Base-by-base conservation (phyloP, 2,888 invertebrate genomes). In the Dryocosmus kuriphilus region DNA sequence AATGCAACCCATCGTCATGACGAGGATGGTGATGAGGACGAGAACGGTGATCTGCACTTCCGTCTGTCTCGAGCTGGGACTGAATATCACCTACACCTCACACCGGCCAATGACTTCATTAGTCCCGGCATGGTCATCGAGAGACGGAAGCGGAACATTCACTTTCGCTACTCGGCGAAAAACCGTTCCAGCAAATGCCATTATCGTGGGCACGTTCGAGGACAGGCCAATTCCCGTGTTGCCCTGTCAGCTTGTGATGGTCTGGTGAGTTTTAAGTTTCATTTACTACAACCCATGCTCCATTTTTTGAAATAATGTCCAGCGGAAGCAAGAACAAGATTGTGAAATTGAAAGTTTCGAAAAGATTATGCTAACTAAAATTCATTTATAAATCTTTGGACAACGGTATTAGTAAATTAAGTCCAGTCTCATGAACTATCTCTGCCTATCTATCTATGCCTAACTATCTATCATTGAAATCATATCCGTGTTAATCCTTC, bases 221-320 rank as follows among this genome's bases (percentile, higher is more conserved):
- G 95, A 65, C 95, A 96, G 83, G 92, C 94, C 8, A 92, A 92
- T 77, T 96, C 97, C 55, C 94, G 92, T 82, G 95, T 96, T 74
- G 96, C 97, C 24, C 90, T 97, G 77, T 97, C 97, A 19, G 94
- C 97, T 24, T 97, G 97, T 90, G 94, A 96, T 89, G 97, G 97
- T 88, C 92, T 97, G 94, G 97, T 97, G 92, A 95, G 96, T 93
- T 76, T 77, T 30, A 65, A 55, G 14, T 51, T 24, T n/a, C 14
- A 57, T 22, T 9, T 24, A 24, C 24, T 24, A 57, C 24, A 24
- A 24, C 57, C 14, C 24, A 1, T 22, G 14, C 38, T 35, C 19
- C 35, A 24, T 0, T 57, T 62, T 27, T 38, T 0, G 27, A 19
- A 46, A 57, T 30, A 73, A 24, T 57, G 22, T 24, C 24, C 24